Conservation (phyloP, 2,888 invertebrate genomes). For the Plebejus argus region DNA sequence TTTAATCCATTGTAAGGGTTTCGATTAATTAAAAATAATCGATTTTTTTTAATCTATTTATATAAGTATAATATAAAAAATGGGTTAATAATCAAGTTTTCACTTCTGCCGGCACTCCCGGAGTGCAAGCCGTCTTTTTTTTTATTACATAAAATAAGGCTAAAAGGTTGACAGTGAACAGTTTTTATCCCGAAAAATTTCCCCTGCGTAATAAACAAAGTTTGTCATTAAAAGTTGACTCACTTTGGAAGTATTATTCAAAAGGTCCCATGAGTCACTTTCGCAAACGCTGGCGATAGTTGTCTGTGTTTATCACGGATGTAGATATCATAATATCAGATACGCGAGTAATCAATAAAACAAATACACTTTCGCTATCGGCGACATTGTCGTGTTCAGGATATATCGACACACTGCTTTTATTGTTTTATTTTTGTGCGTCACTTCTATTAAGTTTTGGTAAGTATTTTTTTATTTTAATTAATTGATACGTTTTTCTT, state of each 20-base stretch:
- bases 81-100: too few relatives aligned
- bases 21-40: too few relatives aligned
- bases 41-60: too few relatives aligned
- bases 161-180: neutral
- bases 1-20: too few relatives aligned
- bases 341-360: constrained; percentile 38
- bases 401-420: constrained; percentile 24
- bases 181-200: neutral
- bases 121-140: too few relatives aligned
- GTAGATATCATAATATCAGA: constrained; percentile 31
- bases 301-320: constrained; percentile 32
- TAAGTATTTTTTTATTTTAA: neutral
- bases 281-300: neutral
- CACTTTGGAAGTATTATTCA: neutral
- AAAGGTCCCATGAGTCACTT: neutral
- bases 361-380: constrained; percentile 28
- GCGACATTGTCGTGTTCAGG: constrained; percentile 28
- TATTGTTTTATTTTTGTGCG: neutral
- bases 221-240: constrained; percentile 4
- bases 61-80: too few relatives aligned
- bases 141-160: too few relatives aligned
- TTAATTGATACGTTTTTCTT: too few relatives aligned
- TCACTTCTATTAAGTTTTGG: neutral
- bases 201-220: neutral
- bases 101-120: too few relatives aligned